Evolutionary conservation across 1,140 invertebrate species (phyloP).

Genomic region (Mylabris phalerata): DNA sequence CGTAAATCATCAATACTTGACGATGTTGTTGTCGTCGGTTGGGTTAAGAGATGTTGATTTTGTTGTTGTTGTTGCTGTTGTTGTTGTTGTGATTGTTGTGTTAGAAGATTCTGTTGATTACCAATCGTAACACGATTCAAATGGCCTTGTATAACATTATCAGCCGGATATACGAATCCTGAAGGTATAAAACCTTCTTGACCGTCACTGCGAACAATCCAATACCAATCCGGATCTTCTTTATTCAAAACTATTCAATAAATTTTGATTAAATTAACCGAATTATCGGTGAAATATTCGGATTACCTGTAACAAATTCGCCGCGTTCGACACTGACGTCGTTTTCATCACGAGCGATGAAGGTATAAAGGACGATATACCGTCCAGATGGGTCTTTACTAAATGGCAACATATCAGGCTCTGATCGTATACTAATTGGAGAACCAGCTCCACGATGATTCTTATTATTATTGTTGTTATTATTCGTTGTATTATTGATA

Average conservation of each 20-base stretch:
- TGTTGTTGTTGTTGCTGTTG: no score
- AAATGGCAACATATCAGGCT: conserved; percentile 74
- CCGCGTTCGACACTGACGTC: conserved; percentile 89
- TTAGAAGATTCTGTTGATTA: neutral
- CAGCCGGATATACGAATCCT: conserved; percentile 87
- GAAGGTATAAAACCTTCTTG: conserved; percentile 94
- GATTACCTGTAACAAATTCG: conserved; percentile 75
- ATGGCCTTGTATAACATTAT: conserved; percentile 65
- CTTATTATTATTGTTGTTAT: no score
- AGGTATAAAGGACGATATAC: conserved; percentile 89
- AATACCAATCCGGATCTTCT: conserved; percentile 93
- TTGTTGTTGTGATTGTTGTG: conserved; percentile 1
- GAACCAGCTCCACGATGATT: conserved; percentile 45
- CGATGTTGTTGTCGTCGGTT: conserved; percentile 25
- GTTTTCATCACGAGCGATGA: conserved; percentile 87
- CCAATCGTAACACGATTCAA: conserved; percentile 29
- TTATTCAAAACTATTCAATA: conserved; percentile 65
- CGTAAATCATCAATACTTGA: conserved; percentile 51
- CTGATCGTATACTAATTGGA: conserved; percentile 54
- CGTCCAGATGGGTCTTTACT: conserved; percentile 85
- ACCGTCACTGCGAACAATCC: conserved; percentile 85
- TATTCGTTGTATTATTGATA: conserved; percentile 40
- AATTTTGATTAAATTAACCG: no score
- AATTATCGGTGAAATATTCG: neutral
- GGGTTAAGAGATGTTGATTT: no score